Base-by-base conservation (phyloP, 2,797 vertebrate species). In the Chanos chanos region DNA sequence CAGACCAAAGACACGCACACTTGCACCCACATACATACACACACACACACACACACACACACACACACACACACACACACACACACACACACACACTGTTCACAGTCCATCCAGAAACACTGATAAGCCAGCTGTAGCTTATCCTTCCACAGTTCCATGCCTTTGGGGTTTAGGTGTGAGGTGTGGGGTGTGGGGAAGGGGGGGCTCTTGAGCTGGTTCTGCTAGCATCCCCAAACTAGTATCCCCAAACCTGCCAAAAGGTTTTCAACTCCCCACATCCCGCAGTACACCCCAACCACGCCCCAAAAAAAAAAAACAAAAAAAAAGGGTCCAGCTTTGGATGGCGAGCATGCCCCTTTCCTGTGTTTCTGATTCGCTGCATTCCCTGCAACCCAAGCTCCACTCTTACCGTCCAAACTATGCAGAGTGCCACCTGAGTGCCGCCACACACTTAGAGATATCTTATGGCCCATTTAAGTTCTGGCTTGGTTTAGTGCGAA, bases 51-150 rank as follows among this genome's bases (percentile, higher is more conserved):
- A 4, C 10, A 19, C 52, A 60, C 24, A 37, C 54, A 70, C 33
- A 21, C 37, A 57, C 31, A 40, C n/a, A 25, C 16, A 41, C 24
- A 36, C 16, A 34, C 36, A 51, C 10, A 22, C 15, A 19, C 61
- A 64, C 39, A 21, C 30, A 61, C 25, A 24, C 43, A 62, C 28
- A 18, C 16, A 33, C 28, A 10, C 34, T 8, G 45, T 47, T 41
- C 19, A 24, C 36, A 54, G 4, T n/a, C 43, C 31, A 64, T 54
- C 36, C 44, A 48, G 22, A 25, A 30, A 41, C 19, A 40, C 4
- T 45, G 54, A 56, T 51, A 39, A 65, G 72, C 61, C 74, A 82
- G 78, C 76, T 82, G 80, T 68, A 61, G 70, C 68, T 13, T 64
- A 53, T 64, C 73, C 22, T 47, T 61, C 67, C 58, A 31, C 51